Conservation (phyloP, 2,113 vertebrate genomes). For the Chamaetylas fuelleborni region DNA sequence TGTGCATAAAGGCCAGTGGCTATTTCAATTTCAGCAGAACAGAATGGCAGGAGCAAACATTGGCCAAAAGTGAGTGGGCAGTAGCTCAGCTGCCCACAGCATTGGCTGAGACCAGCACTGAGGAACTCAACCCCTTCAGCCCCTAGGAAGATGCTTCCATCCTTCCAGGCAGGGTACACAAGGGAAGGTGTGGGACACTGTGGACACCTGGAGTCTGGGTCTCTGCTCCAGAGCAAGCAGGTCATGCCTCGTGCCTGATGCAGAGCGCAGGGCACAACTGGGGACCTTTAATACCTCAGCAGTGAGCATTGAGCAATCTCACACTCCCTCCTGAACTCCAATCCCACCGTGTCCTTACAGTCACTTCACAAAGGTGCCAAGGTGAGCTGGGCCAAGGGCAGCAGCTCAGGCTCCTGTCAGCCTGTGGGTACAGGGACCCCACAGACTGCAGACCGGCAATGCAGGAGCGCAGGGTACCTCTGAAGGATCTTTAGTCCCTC, state of each 20-base stretch:
- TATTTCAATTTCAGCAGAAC: not conserved
- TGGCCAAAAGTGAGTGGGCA: fast-evolving
- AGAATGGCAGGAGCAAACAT: not conserved
- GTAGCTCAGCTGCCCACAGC: not conserved
- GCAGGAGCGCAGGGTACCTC: fast-evolving
- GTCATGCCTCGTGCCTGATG: fast-evolving
- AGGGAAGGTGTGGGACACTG: not conserved
- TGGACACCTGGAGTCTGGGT: not conserved
- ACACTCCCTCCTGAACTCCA: not conserved
- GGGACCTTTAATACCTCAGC: not conserved
- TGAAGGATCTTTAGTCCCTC: not conserved
- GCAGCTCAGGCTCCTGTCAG: fast-evolving
- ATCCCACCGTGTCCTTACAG: not conserved
- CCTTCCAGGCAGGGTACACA: not conserved
- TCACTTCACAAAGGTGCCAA: not conserved
- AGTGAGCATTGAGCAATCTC: not conserved
- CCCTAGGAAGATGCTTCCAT: not conserved
- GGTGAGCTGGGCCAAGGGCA: not conserved
- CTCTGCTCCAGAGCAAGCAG: not conserved
- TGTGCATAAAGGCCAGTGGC: not conserved
- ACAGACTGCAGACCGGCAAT: fast-evolving
- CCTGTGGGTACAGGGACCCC: fast-evolving
- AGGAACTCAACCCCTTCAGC: not conserved
- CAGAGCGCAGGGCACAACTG: fast-evolving
- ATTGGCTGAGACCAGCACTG: not conserved